Evolutionary conservation across 2,113 vertebrate genomes (phyloP).

Genomic region (Ranitomeya variabilis): DNA sequence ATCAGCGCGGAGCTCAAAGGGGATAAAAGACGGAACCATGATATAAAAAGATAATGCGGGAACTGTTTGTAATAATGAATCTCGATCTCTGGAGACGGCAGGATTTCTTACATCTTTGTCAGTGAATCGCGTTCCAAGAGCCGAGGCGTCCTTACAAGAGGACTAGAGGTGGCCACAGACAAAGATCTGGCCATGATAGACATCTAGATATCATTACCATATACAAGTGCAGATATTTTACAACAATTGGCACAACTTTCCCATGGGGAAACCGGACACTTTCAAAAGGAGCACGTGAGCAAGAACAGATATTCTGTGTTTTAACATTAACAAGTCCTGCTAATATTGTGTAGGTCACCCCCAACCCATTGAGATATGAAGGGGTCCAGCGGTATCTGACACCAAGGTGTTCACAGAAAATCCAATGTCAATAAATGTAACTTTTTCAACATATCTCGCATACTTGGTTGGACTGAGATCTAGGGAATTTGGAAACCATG

Average conservation of each 20-base stretch:
- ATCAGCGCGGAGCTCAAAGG: not conserved
- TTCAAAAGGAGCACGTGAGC: not conserved
- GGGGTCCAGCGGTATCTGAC: too few relatives aligned
- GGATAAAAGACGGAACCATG: not conserved
- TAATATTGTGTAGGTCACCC: too few relatives aligned
- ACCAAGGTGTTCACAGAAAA: too few relatives aligned
- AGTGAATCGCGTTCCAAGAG: not conserved
- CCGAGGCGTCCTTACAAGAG: not conserved
- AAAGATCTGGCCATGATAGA: not conserved
- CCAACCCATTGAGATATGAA: too few relatives aligned
- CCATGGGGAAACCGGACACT: not conserved
- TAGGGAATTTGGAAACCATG: too few relatives aligned
- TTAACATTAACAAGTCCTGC: too few relatives aligned
- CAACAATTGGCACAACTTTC: not conserved
- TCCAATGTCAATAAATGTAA: too few relatives aligned
- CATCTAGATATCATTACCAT: not conserved
- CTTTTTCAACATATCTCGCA: too few relatives aligned
- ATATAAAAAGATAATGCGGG: not conserved
- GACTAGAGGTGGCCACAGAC: not conserved
- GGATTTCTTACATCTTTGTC: not conserved
- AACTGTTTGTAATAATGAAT: constrained; percentile 7
- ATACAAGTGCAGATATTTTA: not conserved
- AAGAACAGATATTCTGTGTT: not conserved
- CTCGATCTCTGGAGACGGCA: not conserved
- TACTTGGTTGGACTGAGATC: too few relatives aligned